phyloP scores from a whole-genome alignment of 2,888 invertebrate genomes.

The Allygus modestus region DNA sequence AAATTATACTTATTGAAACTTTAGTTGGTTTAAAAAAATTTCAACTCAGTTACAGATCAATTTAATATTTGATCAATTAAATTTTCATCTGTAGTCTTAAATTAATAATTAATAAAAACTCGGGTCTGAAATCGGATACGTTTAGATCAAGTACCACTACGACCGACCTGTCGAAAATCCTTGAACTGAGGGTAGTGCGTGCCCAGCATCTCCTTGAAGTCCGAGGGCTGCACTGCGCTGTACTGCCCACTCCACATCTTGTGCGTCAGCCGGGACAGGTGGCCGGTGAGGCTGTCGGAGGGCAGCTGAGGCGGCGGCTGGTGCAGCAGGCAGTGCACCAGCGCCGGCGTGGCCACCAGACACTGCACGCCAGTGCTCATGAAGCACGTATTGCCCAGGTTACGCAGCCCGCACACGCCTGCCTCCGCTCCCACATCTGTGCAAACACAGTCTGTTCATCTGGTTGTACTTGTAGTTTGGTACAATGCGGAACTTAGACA shows the following conservation, averaged over 20 bases:
- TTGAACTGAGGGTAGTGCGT: slow-evolving; percentile 80
- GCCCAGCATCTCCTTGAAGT: slow-evolving; percentile 79
- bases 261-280: slow-evolving; percentile 77
- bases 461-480: no score
- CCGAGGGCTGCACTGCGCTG: slow-evolving; percentile 76
- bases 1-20: no score
- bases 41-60: no score
- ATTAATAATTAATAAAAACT: no score
- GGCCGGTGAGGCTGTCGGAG: slow-evolving; percentile 75
- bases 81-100: no score
- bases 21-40: no score
- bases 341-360: slow-evolving; percentile 77
- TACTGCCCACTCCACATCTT: slow-evolving; percentile 80
- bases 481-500: no score
- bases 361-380: slow-evolving; percentile 80
- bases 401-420: slow-evolving; percentile 78
- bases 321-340: slow-evolving; percentile 77
- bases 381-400: slow-evolving; percentile 79
- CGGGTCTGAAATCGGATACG: no score
- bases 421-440: slow-evolving; percentile 69
- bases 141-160: no score
- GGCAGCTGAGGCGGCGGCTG: slow-evolving; percentile 65
- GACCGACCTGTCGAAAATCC: slow-evolving; percentile 79
- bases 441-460: no score
- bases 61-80: no score